Evolutionary conservation across 2,888 invertebrate species (phyloP).

Genomic region (Caenorhabditis sp.): DNA sequence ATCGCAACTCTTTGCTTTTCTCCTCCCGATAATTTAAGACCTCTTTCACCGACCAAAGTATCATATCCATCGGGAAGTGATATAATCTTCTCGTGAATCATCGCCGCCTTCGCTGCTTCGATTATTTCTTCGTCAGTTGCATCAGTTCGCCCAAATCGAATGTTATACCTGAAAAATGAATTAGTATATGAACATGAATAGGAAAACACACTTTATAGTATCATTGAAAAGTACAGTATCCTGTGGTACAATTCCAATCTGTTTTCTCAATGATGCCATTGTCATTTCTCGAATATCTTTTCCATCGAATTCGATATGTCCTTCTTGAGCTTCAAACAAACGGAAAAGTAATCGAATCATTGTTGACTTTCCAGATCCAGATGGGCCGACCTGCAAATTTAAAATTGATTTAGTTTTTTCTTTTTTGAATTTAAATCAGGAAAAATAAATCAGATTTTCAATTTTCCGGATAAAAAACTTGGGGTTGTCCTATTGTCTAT

Average conservation of each 20-base stretch:
- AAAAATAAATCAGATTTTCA: too few relatives aligned
- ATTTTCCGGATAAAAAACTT: too few relatives aligned
- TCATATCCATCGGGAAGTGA: constrained; percentile 83
- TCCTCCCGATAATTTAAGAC: constrained; percentile 91
- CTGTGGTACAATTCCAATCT: constrained; percentile 76
- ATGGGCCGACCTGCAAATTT: constrained; percentile 71
- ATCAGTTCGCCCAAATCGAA: constrained; percentile 85
- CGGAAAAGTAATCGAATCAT: constrained; percentile 74
- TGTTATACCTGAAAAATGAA: constrained; percentile 80
- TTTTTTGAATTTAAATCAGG: too few relatives aligned
- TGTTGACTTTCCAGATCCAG: constrained; percentile 74
- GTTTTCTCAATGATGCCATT: constrained; percentile 73
- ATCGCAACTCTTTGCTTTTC: constrained; percentile 98
- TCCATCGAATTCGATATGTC: constrained; percentile 57
- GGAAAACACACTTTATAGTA: constrained; percentile 68
- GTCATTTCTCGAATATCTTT: constrained; percentile 58
- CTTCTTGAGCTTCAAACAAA: constrained; percentile 73
- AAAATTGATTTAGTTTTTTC: too few relatives aligned
- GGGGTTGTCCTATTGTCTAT: too few relatives aligned
- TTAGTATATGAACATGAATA: too few relatives aligned
- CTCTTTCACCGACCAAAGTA: constrained; percentile 86
- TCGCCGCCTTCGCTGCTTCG: constrained; percentile 87
- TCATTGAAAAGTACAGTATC: constrained; percentile 72
- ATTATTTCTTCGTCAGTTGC: constrained; percentile 85
- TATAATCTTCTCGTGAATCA: constrained; percentile 89